phyloP scores from a whole-genome alignment of 2,113 vertebrate species.

The Penelope pileata region DNA sequence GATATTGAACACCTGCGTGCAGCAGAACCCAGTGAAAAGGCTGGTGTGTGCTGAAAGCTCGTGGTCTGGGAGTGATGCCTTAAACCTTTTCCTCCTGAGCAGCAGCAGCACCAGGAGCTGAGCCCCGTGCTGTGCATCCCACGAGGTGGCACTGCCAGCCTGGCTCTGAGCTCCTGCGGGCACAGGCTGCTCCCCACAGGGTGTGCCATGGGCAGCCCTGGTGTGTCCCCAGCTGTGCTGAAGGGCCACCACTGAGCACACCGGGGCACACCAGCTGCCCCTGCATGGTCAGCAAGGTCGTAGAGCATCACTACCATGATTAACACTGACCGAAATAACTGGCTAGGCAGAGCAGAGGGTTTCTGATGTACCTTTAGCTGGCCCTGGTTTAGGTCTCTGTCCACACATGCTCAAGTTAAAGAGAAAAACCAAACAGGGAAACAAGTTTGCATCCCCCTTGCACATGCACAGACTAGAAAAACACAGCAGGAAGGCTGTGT shows the following conservation, averaged over 20 bases:
- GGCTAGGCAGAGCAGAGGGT: neutral
- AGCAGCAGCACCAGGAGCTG: no score
- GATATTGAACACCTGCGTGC: neutral
- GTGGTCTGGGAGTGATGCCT: neutral
- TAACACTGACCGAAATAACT: neutral
- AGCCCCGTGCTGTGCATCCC: neutral
- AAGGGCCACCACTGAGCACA: neutral
- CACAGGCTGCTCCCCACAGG: neutral
- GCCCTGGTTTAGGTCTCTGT: neutral
- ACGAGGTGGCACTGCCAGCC: neutral
- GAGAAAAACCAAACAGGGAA: neutral
- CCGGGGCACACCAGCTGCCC: neutral
- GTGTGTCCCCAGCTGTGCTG: no score
- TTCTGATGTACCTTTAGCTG: neutral
- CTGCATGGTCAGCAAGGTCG: neutral
- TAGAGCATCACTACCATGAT: rapidly evolving
- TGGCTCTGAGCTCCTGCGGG: neutral
- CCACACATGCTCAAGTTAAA: neutral
- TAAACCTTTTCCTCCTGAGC: neutral
- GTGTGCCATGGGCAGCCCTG: no score
- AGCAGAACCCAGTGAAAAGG: neutral
- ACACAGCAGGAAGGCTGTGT: neutral
- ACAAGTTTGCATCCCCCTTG: rapidly evolving
- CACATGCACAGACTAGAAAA: neutral
- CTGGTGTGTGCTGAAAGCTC: neutral